phyloP scores from a whole-genome alignment of 37 sponge, comb jelly and placozoan species.

The Cladorhizidae sp. region DNA sequence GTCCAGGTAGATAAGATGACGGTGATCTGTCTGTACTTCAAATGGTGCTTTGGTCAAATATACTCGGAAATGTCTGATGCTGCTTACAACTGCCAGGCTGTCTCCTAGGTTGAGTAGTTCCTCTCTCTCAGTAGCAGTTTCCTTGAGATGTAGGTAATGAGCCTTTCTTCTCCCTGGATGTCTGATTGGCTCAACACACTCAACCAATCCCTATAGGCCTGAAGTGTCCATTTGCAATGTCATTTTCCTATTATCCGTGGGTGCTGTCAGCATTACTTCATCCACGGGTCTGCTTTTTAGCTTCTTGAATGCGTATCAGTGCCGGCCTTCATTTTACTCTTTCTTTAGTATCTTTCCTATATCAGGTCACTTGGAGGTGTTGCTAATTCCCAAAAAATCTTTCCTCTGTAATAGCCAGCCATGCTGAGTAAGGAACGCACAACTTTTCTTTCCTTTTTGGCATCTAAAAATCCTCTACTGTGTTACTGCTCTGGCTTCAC shows the following conservation, averaged over 20 bases:
- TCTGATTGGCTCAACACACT: conserved; percentile 54
- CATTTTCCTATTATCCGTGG: background rate
- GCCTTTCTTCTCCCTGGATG: conserved; percentile 43
- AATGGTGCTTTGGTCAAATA: background rate
- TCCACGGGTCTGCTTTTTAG: too few species aligned
- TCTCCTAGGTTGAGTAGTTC: conserved; percentile 42
- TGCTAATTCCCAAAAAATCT: too few species aligned
- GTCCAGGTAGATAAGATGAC: too few species aligned
- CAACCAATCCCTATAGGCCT: conserved; percentile 51
- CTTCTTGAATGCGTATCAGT: conserved; percentile 29
- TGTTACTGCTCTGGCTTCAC: too few species aligned
- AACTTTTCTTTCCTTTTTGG: too few species aligned
- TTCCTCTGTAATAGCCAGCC: too few species aligned
- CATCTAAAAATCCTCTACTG: too few species aligned
- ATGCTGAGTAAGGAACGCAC: too few species aligned
- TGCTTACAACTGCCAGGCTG: conserved; percentile 23
- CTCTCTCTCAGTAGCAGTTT: conserved; percentile 45
- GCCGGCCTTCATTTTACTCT: conserved; percentile 14
- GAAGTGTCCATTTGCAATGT: conserved; percentile 58
- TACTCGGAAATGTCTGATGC: conserved; percentile 15
- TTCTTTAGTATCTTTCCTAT: conserved; percentile 25
- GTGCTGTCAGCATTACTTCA: too few species aligned
- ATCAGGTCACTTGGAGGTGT: conserved; percentile 29
- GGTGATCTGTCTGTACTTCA: background rate
- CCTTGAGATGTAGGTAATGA: conserved; percentile 44